phyloP scores from a whole-genome alignment of 2,888 invertebrate genomes.

The Aphidius colemani region DNA sequence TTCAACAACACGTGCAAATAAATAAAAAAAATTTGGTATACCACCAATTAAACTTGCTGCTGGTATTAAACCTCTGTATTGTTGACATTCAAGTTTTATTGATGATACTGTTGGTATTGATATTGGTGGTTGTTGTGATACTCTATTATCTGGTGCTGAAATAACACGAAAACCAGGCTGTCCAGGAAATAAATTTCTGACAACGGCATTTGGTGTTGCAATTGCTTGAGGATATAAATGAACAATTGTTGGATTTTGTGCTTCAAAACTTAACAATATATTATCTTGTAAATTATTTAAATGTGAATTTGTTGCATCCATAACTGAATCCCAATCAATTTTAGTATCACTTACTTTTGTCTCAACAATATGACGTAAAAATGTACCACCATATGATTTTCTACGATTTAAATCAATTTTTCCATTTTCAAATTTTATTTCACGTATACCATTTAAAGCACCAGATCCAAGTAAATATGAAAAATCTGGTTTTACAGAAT shows the following conservation, averaged over 20 bases:
- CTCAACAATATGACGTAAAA: slow-evolving; percentile 48
- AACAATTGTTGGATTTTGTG: slow-evolving; percentile 67
- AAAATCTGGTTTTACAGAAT: slow-evolving; percentile 54
- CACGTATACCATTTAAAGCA: slow-evolving; percentile 50
- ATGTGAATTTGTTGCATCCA: slow-evolving; percentile 62
- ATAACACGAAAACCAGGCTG: slow-evolving; percentile 60
- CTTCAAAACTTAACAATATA: slow-evolving; percentile 67
- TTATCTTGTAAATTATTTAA: slow-evolving; percentile 68
- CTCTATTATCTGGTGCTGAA: slow-evolving; percentile 58
- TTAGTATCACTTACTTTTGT: slow-evolving; percentile 58
- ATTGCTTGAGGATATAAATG: slow-evolving; percentile 61
- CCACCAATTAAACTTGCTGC: slow-evolving; percentile 69
- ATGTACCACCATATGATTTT: slow-evolving; percentile 53
- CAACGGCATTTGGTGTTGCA: slow-evolving; percentile 55
- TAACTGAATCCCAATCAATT: slow-evolving; percentile 69
- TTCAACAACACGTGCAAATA: slow-evolving; percentile 75
- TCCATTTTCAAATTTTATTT: slow-evolving; percentile 51
- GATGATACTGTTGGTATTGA: slow-evolving; percentile 53
- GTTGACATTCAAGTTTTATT: slow-evolving; percentile 60
- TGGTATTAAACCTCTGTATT: slow-evolving; percentile 64
- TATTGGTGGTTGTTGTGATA: slow-evolving; percentile 60
- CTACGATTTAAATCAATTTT: slow-evolving; percentile 49
- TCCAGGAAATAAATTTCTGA: slow-evolving; percentile 57
- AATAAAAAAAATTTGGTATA: slow-evolving; percentile 68
- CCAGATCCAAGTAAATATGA: slow-evolving; percentile 54